Conservation (phyloP, 1,140 invertebrate genomes). For the Acromyrmex echinatior region DNA sequence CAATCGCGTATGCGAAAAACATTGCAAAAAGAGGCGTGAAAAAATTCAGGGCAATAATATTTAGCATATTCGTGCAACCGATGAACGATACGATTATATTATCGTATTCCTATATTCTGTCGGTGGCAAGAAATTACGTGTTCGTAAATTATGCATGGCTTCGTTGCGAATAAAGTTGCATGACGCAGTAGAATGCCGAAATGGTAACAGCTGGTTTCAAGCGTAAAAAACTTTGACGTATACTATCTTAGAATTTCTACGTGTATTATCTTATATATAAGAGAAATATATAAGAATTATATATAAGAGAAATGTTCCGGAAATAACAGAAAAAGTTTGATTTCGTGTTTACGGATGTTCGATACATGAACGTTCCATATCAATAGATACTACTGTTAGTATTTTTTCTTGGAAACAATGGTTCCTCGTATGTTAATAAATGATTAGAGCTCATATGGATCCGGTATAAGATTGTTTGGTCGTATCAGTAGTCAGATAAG, state of each 20-base stretch:
- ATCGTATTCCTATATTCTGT: slow-evolving; percentile 19
- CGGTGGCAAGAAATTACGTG: slow-evolving; percentile 29
- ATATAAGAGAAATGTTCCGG: background rate
- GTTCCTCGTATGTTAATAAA: background rate
- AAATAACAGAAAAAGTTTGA: background rate
- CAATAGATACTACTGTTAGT: background rate
- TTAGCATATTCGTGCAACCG: slow-evolving; percentile 30
- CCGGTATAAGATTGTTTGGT: background rate
- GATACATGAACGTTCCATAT: background rate
- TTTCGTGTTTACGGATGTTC: background rate
- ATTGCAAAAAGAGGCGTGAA: slow-evolving; percentile 5
- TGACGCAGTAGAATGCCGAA: slow-evolving; percentile 39
- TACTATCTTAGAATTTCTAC: slow-evolving; percentile 6
- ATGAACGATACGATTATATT: slow-evolving; percentile 50
- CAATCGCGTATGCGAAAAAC: slow-evolving; percentile 16
- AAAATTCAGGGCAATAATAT: slow-evolving; percentile 44
- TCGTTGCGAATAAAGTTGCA: slow-evolving; percentile 34
- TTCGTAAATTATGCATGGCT: slow-evolving; percentile 49
- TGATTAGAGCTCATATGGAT: background rate
- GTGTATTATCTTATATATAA: background rate
- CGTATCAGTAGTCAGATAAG: background rate
- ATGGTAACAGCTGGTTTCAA: slow-evolving; percentile 15
- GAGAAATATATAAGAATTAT: background rate
- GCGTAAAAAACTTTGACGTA: slow-evolving; percentile 18
- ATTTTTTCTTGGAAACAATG: background rate